These are phyloP conservation scores for Planiliza haematocheilus DNA, from an alignment of 2,113 vertebrate species.

Conservation along the genomic window DNA sequence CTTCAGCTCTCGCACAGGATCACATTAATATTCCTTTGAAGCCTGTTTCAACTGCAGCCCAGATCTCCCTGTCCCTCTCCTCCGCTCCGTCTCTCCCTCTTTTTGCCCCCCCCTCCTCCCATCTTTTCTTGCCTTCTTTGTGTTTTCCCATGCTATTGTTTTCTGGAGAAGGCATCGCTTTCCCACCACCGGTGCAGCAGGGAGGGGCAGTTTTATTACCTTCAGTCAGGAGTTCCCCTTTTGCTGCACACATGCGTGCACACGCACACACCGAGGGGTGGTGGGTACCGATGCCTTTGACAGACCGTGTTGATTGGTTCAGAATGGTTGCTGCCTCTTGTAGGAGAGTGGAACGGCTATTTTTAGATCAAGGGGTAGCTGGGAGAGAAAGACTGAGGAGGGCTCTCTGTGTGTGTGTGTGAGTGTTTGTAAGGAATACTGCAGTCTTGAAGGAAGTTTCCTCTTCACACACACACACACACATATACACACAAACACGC, in stretches of 20 bases:
- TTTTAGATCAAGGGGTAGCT: constrained; percentile 85
- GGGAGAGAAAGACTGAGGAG: constrained; percentile 80
- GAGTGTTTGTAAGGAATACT: constrained; percentile 70
- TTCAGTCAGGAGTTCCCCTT: constrained; percentile 76
- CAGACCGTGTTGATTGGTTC: constrained; percentile 84
- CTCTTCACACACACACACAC: constrained; percentile 40
- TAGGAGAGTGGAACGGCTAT: constrained; percentile 82
- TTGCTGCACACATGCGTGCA: constrained; percentile 46
- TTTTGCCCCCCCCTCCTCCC: constrained; percentile 17
- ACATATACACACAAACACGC: constrained; percentile 41
- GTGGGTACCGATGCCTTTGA: constrained; percentile 79
- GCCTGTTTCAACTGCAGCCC: constrained; percentile 72
- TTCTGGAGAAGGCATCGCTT: constrained; percentile 40
- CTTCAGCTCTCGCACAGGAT: constrained; percentile 74
- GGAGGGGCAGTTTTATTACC: constrained; percentile 65
- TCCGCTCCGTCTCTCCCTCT: constrained; percentile 8
- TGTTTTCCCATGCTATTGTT: constrained; percentile 40
- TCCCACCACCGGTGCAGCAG: constrained; percentile 26
- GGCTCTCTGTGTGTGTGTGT: constrained; percentile 45
- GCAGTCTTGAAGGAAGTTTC: constrained; percentile 82
- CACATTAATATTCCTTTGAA: constrained; percentile 85
- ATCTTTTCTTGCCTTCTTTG: constrained; percentile 11
- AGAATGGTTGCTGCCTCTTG: constrained; percentile 84
- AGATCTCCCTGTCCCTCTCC: constrained; percentile 49
- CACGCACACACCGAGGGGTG: constrained; percentile 44